Evolutionary conservation across 92 coral and sea anemone genomes (phyloP).

Genomic region (Porites evermanni): DNA sequence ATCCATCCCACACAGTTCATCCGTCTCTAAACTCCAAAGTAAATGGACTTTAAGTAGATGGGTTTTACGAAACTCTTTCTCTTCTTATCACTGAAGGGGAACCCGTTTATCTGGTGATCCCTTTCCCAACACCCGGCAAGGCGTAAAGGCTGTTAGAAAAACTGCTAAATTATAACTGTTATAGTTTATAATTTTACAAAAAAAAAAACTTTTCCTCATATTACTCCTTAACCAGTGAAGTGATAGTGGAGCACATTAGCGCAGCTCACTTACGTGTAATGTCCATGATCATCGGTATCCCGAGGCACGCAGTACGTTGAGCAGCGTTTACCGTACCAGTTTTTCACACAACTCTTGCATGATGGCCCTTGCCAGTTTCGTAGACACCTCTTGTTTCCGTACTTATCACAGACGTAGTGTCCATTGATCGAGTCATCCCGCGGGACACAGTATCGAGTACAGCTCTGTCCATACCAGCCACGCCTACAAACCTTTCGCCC

Average conservation of each 20-base stretch:
- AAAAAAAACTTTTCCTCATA: too few relatives aligned
- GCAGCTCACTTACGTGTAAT: slow-evolving; percentile 61
- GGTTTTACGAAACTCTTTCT: too few relatives aligned
- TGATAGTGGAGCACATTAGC: neutral
- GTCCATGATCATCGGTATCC: slow-evolving; percentile 56
- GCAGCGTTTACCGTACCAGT: slow-evolving; percentile 75
- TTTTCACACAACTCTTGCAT: slow-evolving; percentile 49
- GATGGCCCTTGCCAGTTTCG: slow-evolving; percentile 50
- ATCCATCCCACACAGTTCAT: too few relatives aligned
- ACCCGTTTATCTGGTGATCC: too few relatives aligned
- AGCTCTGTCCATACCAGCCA: slow-evolving; percentile 67
- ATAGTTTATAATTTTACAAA: too few relatives aligned
- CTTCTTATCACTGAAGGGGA: too few relatives aligned
- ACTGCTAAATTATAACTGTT: too few relatives aligned
- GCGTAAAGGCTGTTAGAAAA: too few relatives aligned
- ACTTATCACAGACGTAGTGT: slow-evolving; percentile 54
- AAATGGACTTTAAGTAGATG: too few relatives aligned
- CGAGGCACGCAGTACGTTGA: slow-evolving; percentile 59
- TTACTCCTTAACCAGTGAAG: too few relatives aligned
- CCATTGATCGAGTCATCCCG: slow-evolving; percentile 43
- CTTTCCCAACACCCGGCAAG: too few relatives aligned
- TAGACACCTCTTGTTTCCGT: slow-evolving; percentile 74
- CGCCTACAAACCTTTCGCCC: slow-evolving; percentile 53
- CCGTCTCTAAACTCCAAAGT: too few relatives aligned
- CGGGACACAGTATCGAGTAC: slow-evolving; percentile 51